Base-by-base conservation (phyloP, 2,888 invertebrate species). In the Proisotoma minuta region DNA sequence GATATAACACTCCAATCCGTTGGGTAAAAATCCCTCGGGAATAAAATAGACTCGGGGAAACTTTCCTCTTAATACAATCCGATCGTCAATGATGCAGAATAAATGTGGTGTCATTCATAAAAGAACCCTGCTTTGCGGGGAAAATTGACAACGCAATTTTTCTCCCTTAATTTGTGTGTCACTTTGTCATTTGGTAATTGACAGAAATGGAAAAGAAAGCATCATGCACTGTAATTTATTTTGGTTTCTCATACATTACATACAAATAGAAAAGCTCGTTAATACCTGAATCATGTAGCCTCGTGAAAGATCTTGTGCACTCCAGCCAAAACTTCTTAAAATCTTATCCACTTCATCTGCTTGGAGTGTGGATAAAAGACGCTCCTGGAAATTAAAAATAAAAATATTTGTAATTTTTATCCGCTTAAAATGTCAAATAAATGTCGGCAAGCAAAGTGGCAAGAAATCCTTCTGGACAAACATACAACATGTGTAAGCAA, bases 251-350 rank as follows among this genome's bases (percentile, higher is more conserved):
- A 43, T n/a, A 20, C 18, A 20, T 15, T 5, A 43, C 15, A 43
- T 5, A n/a, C 15, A 43, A 43, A 18, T n/a, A 15, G 8, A 50
- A 24, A 50, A 18, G 23, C 15, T 24, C 15, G 3, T 50, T 5
- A 4, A 59, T 66, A 73, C 73, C 68, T 73, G 71, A 54, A 73
- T 65, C 71, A 73, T 73, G 63, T 73, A 73, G 56, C 71, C 73
- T 40, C 73, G 56, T 15, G 73, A 70, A 51, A 73, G 63, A 60
- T 73, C 73, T 24, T 63, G 61, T 39, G 68, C 63, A 29, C 65
- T 65, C 73, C 73, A 73, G 23, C 71, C 73, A 59, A 73, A 73
- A 48, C 66, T 68, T 49, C 73, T 57, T 22, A 71, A 66, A 20
- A 73, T 73, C 62, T 73, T 73, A 66, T 73, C 71, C 50, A 73